A percentile compares a stretch with the other conserved stretches of the same genome.
These are phyloP conservation scores for Lottia scabra DNA, from an alignment of 2,888 invertebrate genomes.

Conservation along the genomic window DNA sequence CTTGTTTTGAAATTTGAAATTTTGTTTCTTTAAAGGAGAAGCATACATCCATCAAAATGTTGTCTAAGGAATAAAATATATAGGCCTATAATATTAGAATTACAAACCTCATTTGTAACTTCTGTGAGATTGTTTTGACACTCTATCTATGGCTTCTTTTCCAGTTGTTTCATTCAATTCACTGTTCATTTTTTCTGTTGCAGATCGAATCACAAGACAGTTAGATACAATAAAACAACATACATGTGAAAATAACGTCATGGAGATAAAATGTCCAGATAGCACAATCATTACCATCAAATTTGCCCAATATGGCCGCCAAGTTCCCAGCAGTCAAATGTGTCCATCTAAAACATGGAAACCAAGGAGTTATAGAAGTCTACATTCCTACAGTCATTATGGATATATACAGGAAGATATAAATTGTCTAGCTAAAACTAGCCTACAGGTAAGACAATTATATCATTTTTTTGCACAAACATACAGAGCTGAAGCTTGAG, in stretches of 20 bases:
- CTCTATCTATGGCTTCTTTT: too few relatives aligned
- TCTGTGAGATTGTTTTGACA: too few relatives aligned
- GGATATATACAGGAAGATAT: slow-evolving; percentile 46
- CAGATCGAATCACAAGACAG: slow-evolving; percentile 91
- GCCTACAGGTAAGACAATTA: slow-evolving; percentile 66
- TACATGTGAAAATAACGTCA: slow-evolving; percentile 90
- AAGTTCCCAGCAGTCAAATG: slow-evolving; percentile 69
- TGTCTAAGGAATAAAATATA: too few relatives aligned
- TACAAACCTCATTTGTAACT: too few relatives aligned
- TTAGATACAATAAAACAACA: slow-evolving; percentile 90
- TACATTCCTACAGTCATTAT: neutral
- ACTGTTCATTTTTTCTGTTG: slow-evolving; percentile 37
- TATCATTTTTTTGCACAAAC: too few relatives aligned
- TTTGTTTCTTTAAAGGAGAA: too few relatives aligned
- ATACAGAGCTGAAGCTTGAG: too few relatives aligned
- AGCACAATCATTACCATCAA: slow-evolving; percentile 93
- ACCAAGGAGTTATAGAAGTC: neutral
- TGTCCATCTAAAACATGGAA: slow-evolving; percentile 46
- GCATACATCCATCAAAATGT: too few relatives aligned
- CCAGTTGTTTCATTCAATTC: too few relatives aligned
- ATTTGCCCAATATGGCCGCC: slow-evolving; percentile 89
- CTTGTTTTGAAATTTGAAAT: too few relatives aligned
- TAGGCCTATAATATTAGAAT: too few relatives aligned
- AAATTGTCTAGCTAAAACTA: slow-evolving; percentile 60
- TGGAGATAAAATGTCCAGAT: slow-evolving; percentile 88